These are phyloP conservation scores for Brachypodius melanocephalos DNA, from an alignment of 2,113 vertebrate species.

Conservation along the genomic window DNA sequence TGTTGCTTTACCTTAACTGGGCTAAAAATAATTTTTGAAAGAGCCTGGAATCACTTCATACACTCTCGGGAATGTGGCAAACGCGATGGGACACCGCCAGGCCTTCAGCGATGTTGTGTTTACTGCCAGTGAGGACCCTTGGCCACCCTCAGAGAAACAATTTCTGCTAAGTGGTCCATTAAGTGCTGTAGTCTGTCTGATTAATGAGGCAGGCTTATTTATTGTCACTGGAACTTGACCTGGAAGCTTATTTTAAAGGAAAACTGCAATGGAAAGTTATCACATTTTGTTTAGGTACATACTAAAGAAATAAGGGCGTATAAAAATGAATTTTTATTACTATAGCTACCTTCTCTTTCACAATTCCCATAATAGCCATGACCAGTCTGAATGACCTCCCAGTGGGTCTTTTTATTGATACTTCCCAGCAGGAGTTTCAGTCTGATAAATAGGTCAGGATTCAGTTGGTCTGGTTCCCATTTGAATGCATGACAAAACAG, in stretches of 20 bases:
- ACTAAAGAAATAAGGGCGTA: background rate
- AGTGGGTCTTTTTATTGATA: conserved; percentile 40
- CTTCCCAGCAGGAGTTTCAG: conserved; percentile 30
- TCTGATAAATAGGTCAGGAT: conserved; percentile 49
- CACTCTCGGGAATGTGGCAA: background rate
- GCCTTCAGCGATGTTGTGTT: background rate
- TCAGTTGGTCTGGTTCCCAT: conserved; percentile 31
- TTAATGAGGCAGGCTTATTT: background rate
- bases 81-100: background rate
- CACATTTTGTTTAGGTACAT: background rate
- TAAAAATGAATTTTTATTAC: background rate
- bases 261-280: background rate
- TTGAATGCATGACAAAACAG: conserved; percentile 47
- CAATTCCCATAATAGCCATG: background rate
- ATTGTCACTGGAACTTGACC: conserved; percentile 20
- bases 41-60: background rate
- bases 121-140: background rate
- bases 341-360: background rate
- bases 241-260: background rate
- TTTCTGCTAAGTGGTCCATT: conserved; percentile 17
- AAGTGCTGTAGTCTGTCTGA: background rate
- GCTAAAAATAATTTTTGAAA: background rate
- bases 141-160: background rate
- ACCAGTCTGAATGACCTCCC: conserved; percentile 5
- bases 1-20: background rate